A percentile compares a stretch with the other conserved stretches of the same genome.
These are phyloP conservation scores for Mastomys natalensis DNA, from an alignment of 2,113 vertebrate genomes.

Conservation along the genomic window DNA sequence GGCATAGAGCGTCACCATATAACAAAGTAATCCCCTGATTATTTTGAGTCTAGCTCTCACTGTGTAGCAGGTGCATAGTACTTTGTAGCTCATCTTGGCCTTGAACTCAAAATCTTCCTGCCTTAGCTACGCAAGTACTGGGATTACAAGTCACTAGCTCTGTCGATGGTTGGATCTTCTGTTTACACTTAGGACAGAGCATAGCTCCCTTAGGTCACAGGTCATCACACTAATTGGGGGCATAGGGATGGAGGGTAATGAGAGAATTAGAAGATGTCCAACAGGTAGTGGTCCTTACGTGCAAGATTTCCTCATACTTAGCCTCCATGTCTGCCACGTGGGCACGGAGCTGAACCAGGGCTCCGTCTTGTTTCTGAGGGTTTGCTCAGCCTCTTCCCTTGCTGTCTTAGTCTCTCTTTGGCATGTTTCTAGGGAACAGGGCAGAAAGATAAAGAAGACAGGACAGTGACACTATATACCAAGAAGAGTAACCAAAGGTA, in stretches of 20 bases:
- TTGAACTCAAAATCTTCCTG: not conserved
- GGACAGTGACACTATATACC: not conserved
- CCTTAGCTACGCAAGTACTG: not conserved
- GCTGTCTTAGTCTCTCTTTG: conserved; percentile 78
- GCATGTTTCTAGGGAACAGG: conserved; percentile 74
- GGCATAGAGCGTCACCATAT: too few species aligned
- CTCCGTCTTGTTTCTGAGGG: conserved; percentile 82
- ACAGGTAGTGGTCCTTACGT: conserved; percentile 80
- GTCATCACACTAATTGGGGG: not conserved
- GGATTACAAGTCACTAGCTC: not conserved
- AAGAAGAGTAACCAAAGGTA: not conserved
- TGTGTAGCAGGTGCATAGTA: not conserved
- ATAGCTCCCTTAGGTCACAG: not conserved
- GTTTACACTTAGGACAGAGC: not conserved
- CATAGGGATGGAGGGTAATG: not conserved
- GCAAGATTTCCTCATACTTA: conserved; percentile 86
- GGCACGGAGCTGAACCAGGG: conserved; percentile 83
- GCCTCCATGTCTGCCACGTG: conserved; percentile 86
- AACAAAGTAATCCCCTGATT: too few species aligned
- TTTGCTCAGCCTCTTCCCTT: conserved; percentile 64
- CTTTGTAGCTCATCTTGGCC: not conserved
- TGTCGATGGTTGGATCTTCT: not conserved
- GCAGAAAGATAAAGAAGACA: not conserved
- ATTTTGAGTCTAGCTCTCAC: not conserved
- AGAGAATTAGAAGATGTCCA: not conserved